Evolutionary conservation across 2,113 vertebrate species (phyloP), one percentile per base, ranked within the genome.

Genomic region (Peromyscus californicus): DNA sequence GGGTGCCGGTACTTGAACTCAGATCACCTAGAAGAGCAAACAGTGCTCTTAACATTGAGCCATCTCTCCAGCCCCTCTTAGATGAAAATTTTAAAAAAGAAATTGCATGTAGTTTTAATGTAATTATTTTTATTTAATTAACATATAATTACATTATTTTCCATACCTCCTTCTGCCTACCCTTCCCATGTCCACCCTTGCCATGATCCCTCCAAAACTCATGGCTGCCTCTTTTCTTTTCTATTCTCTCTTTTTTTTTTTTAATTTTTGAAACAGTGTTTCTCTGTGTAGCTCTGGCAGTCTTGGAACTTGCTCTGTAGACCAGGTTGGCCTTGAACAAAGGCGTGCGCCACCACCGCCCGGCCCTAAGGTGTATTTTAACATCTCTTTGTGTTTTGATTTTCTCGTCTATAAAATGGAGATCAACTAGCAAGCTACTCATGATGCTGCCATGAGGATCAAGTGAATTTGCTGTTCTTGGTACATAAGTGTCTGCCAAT

Each of bases 351-450:
- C n/a, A n/a, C n/a, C n/a, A n/a, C n/a, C n/a, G n/a, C n/a, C n/a
- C n/a, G n/a, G n/a, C n/a, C n/a, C 24, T 21, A n/a, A n/a, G n/a
- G 19, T 22, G 4, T 10, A 74, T 10, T 24, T 74, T 39, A 39
- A 42, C n/a, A 5, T 39, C 72, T 42, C 72, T 74, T 22, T 74
- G 72, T 74, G 72, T 74, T 42, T 74, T 82, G n/a, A 19, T 65
- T 82, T 95, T 92, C 70, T 93, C 57, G 70, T 45, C 42, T 74
- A n/a, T 90, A 69, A 54, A 54, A 54, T 80, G 17, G 31, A 80
- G 4, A 80, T 80, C 17, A 29, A 76, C 74, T 76, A 76, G 42
- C 74, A 76, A 74, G 36, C 13, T 10, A 42, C 59, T 76, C 54
- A 42, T 31, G n/a, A 29, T 86, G 33, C 65, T 85, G 3, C 45